Conservation (phyloP, 2,113 vertebrate species). For the Chamaetylas fuelleborni region DNA sequence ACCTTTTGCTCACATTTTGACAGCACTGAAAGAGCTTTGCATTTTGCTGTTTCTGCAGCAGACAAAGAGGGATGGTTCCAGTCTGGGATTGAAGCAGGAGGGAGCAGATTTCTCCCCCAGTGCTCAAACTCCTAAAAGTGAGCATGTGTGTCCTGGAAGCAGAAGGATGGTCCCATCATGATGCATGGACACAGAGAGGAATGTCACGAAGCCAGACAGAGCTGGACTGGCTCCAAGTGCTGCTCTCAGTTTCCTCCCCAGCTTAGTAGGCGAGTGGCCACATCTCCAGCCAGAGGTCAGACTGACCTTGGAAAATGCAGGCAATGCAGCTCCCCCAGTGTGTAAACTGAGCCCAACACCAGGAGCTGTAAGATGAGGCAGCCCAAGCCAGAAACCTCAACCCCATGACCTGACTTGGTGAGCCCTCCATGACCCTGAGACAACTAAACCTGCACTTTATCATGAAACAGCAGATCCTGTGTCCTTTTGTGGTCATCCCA, state of each 20-base stretch:
- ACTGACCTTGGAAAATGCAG: not conserved
- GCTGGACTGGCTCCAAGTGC: not conserved
- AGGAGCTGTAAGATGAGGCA: not conserved
- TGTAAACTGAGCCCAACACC: not conserved
- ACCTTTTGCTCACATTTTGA: not conserved
- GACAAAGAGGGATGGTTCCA: not conserved
- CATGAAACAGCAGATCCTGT: not conserved
- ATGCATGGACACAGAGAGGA: not conserved
- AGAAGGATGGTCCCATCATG: accelerated
- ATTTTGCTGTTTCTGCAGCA: not conserved
- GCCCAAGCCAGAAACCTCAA: not conserved
- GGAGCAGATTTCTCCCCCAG: not conserved
- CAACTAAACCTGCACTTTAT: not conserved
- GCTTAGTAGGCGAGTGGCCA: accelerated
- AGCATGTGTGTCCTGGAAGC: not conserved
- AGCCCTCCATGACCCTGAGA: not conserved
- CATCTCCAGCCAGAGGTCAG: not conserved
- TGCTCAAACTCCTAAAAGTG: not conserved
- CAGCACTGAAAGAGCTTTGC: not conserved
- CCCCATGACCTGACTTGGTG: not conserved
- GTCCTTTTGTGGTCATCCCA: not conserved
- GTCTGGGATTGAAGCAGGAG: not conserved
- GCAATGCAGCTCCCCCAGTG: not conserved
- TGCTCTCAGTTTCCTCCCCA: not conserved
- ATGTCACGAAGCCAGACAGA: accelerated